Conservation (phyloP, 2,797 vertebrate species). For the Coregonus suidteri region DNA sequence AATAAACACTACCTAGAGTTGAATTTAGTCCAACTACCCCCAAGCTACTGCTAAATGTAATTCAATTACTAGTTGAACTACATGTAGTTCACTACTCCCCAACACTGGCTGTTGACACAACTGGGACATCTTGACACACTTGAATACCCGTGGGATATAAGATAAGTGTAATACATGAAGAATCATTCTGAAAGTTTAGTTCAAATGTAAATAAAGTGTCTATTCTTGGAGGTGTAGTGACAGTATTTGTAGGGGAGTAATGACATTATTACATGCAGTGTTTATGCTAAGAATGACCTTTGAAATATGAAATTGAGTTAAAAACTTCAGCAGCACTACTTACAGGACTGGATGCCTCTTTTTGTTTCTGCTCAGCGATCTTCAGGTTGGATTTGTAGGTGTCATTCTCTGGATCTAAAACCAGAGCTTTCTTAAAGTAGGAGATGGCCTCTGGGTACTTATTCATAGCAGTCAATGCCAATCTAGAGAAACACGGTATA, state of each 20-base stretch:
- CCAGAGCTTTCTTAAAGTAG: constrained; percentile 95
- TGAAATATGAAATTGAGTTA: too few species aligned
- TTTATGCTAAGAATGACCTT: neutral
- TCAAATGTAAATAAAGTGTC: too few species aligned
- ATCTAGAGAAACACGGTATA: constrained; percentile 64
- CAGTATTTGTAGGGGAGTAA: too few species aligned
- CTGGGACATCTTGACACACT: neutral
- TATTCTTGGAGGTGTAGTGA: too few species aligned
- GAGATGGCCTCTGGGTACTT: constrained; percentile 93
- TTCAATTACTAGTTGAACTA: too few species aligned
- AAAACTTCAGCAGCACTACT: constrained; percentile 61
- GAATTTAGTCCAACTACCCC: too few species aligned
- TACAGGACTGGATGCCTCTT: constrained; percentile 91
- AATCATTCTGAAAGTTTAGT: too few species aligned
- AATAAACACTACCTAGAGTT: too few species aligned
- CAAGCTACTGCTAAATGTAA: too few species aligned
- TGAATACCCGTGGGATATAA: neutral
- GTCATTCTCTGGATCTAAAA: constrained; percentile 96
- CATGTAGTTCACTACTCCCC: too few species aligned
- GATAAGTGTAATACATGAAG: too few species aligned
- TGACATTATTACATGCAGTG: neutral
- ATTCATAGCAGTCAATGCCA: constrained; percentile 92
- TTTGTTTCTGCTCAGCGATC: constrained; percentile 95
- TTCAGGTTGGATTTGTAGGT: constrained; percentile 98
- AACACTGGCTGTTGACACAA: neutral